A percentile compares a stretch with the other conserved stretches of the same genome.
phyloP scores from a whole-genome alignment of 2,888 invertebrate species.

The Hirtodrosophila trivittata region DNA sequence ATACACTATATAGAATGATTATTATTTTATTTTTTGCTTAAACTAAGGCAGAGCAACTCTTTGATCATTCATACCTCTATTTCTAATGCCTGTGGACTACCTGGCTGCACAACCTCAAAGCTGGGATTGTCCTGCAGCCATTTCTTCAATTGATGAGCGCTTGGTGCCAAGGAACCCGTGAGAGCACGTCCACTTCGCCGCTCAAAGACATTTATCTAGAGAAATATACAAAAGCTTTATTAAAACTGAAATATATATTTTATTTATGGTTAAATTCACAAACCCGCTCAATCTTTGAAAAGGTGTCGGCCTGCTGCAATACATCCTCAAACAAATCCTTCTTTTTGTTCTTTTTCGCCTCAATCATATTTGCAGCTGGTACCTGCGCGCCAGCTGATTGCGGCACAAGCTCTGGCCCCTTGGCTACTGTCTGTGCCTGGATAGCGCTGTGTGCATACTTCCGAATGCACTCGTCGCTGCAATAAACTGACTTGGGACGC shows the following conservation, averaged over 20 bases:
- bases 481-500: constrained; percentile 93
- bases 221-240: constrained; percentile 2
- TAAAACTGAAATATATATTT: background rate
- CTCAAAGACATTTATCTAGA: constrained; percentile 91
- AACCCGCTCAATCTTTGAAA: constrained; percentile 82
- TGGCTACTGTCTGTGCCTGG: constrained; percentile 60
- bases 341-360: constrained; percentile 80
- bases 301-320: constrained; percentile 77
- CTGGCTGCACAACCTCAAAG: constrained; percentile 91
- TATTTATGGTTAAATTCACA: background rate
- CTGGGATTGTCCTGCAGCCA: constrained; percentile 95
- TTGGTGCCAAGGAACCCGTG: constrained; percentile 92
- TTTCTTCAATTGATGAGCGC: constrained; percentile 89
- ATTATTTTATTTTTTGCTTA: background rate
- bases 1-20: no score
- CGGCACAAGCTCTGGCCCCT: constrained; percentile 53
- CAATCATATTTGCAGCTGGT: constrained; percentile 42
- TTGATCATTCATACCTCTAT: constrained; percentile 67
- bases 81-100: constrained; percentile 84
- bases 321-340: constrained; percentile 83
- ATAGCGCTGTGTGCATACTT: constrained; percentile 91
- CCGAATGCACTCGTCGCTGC: constrained; percentile 93
- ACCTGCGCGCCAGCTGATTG: constrained; percentile 17
- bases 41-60: background rate
- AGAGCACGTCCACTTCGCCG: constrained; percentile 90